These are phyloP conservation scores for Sterrhoptilus dennistouni DNA, from an alignment of 2,113 vertebrate species.

Conservation along the genomic window DNA sequence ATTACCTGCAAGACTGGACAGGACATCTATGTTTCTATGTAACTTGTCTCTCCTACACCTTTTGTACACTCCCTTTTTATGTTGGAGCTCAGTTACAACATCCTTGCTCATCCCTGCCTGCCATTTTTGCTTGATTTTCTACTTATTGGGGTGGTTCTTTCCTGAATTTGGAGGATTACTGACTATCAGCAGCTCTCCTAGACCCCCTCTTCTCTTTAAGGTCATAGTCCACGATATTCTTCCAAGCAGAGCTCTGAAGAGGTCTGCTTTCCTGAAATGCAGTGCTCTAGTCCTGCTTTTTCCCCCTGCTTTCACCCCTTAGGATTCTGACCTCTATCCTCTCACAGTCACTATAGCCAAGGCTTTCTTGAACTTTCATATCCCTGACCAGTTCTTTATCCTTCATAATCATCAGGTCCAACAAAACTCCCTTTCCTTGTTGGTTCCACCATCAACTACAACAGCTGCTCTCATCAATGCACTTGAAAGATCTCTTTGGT, in stretches of 20 bases:
- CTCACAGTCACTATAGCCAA: not conserved
- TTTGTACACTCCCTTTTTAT: not conserved
- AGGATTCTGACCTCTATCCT: not conserved
- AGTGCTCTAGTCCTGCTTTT: not conserved
- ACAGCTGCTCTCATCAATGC: not conserved
- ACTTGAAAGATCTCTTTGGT: not conserved
- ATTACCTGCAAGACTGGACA: not conserved
- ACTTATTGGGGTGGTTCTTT: not conserved
- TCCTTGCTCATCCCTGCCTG: not conserved
- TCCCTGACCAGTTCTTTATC: not conserved
- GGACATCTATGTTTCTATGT: not conserved
- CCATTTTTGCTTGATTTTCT: not conserved
- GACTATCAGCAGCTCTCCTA: not conserved
- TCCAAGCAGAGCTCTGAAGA: not conserved
- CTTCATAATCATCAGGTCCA: not conserved
- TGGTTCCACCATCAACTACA: not conserved
- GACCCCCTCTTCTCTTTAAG: not conserved
- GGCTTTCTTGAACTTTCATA: not conserved
- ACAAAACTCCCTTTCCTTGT: not conserved
- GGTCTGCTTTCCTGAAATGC: not conserved
- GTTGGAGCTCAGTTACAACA: not conserved
- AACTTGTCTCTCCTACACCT: not conserved
- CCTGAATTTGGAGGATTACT: not conserved
- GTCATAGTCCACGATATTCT: not conserved
- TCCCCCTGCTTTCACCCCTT: not conserved